Evolutionary conservation across 2,113 vertebrate species (phyloP), one percentile per base, ranked within the genome.

Genomic region (Pituophis catenifer): DNA sequence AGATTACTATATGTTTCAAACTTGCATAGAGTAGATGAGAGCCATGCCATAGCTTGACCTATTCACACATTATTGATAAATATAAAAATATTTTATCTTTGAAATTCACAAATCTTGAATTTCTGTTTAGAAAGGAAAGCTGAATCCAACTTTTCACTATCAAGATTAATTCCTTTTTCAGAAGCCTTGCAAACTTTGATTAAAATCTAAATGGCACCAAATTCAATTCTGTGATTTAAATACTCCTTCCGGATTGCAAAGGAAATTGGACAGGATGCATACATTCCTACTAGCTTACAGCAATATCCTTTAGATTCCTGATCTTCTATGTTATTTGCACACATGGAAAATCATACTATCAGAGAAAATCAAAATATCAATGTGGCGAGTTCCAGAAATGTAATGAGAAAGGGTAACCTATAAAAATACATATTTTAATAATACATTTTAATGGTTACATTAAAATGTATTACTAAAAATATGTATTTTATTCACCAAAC

Each of bases 191-290:
- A 94, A 10, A 57, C 2, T 24, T 26, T 54, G 5, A 21, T 12
- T 91, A 85, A 92, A 86, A 21, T 12, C 75, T 0, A 0, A 90
- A 38, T 23, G 85, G 15, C 65, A 85, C 24, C 24, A 2, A 5
- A 5, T 65, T 48, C 58, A 38, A 91, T 11, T 33, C 52, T 88
- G 55, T 54, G 29, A 0, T 89, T 58, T 94, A 91, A 65, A 85
- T 65, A 59, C 88, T 62, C 88, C 33, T 92, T 85, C 94, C 88
- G 52, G 52, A 57, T 38, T 94, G 62, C 58, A 91, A 12, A 95
- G 24, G 52, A 90, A 91, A 8, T 48, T 92, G 88, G 88, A 65
- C 48, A 93, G 90, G 53, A 90, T 90, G 26, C 54, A 1, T 0
- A 0, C 58, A 58, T 91, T 93, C 58, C 13, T 95, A 15, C 53